These are phyloP conservation scores for Gambusia yucatana DNA, from an alignment of 2,797 vertebrate genomes.

Conservation along the genomic window DNA sequence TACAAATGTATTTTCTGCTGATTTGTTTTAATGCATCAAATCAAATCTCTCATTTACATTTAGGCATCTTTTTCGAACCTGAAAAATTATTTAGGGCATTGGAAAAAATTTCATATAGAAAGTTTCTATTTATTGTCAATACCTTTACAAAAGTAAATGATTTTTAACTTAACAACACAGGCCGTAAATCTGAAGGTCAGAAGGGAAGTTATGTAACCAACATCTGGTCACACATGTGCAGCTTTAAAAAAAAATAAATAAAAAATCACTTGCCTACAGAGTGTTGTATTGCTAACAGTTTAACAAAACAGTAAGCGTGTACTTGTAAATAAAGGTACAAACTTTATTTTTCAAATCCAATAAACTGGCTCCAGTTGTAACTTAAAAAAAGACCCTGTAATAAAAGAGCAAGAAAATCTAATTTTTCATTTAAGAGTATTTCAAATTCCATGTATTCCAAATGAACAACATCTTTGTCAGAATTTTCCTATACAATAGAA, in stretches of 20 bases:
- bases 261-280: background rate
- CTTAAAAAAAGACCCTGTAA: constrained; percentile 1
- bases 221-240: background rate
- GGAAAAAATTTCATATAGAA: background rate
- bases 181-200: background rate
- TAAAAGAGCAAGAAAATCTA: background rate
- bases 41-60: background rate
- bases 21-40: background rate
- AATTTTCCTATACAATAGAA: constrained; percentile 45
- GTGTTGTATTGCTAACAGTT: background rate
- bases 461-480: constrained; percentile 61
- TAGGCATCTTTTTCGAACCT: background rate
- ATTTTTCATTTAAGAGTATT: constrained; percentile 20
- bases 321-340: background rate
- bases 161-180: background rate
- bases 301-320: background rate
- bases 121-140: background rate
- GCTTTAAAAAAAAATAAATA: background rate
- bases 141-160: background rate
- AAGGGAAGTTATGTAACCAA: constrained; percentile 5
- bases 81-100: background rate
- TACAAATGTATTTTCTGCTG: background rate
- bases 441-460: constrained; percentile 28
- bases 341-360: background rate
- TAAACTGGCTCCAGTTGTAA: constrained; percentile 3